phyloP scores from a whole-genome alignment of 2,113 vertebrate genomes.

The Passer domesticus region DNA sequence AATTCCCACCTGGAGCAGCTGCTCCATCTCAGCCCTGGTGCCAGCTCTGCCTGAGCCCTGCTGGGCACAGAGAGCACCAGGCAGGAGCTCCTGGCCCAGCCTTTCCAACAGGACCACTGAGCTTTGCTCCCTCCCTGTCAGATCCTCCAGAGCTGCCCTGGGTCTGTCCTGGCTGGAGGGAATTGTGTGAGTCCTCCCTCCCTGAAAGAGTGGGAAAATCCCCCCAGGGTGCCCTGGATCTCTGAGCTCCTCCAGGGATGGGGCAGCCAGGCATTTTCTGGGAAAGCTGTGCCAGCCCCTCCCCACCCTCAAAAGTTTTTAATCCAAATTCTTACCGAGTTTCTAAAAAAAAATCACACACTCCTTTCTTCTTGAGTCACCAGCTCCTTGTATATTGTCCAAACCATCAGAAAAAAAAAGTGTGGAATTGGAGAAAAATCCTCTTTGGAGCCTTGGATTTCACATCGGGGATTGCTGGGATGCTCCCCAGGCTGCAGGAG shows the following conservation, averaged over 20 bases:
- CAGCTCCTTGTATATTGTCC: neutral
- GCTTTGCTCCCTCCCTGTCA: neutral
- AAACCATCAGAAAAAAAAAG: neutral
- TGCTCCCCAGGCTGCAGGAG: neutral
- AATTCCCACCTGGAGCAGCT: neutral
- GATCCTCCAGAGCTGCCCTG: neutral
- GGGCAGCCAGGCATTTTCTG: neutral
- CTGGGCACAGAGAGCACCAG: neutral
- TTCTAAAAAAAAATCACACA: too few species aligned
- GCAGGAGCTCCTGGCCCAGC: neutral
- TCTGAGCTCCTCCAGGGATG: neutral
- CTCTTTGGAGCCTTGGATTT: neutral
- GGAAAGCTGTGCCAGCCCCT: neutral
- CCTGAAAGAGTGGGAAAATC: neutral
- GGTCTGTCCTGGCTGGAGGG: neutral
- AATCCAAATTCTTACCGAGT: neutral
- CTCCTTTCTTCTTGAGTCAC: neutral
- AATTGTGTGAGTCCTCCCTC: neutral
- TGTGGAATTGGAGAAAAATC: neutral
- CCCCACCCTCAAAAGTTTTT: neutral
- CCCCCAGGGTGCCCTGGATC: neutral
- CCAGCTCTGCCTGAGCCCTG: neutral
- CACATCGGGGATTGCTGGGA: neutral
- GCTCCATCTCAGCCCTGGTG: neutral
- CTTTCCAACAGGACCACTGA: accelerated